Evolutionary conservation across 1,140 invertebrate genomes (phyloP).

Genomic region (Polypedilum vanderplanki): DNA sequence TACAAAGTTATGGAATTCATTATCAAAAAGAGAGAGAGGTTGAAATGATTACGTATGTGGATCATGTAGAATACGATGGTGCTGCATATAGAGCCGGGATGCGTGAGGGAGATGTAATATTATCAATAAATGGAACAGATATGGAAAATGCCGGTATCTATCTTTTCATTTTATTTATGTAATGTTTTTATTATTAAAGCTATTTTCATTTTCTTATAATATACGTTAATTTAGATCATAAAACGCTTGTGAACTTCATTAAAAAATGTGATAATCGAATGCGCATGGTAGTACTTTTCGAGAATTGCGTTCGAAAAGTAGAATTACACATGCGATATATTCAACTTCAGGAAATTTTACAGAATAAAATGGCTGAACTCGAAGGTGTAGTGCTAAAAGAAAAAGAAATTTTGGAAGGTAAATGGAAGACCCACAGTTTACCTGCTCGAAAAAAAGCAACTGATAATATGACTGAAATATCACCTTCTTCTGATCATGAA

Average conservation of each 20-base stretch:
- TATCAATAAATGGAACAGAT: conserved; percentile 88
- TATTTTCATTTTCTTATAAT: too few relatives aligned
- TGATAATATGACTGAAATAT: conserved; percentile 44
- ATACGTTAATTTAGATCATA: conserved; percentile 59
- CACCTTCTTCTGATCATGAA: conserved; percentile 42
- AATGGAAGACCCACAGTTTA: conserved; percentile 80
- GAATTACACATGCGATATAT: conserved; percentile 87
- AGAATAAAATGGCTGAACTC: conserved; percentile 78
- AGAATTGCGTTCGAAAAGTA: conserved; percentile 89
- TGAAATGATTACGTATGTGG: conserved; percentile 92
- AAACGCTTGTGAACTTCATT: conserved; percentile 82
- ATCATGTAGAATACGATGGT: conserved; percentile 88
- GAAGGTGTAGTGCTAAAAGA: conserved; percentile 76
- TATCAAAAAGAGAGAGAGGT: conserved; percentile 75
- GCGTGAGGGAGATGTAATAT: conserved; percentile 88
- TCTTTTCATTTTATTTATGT: too few relatives aligned
- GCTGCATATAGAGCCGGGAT: conserved; percentile 85
- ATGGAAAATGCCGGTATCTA: conserved; percentile 65
- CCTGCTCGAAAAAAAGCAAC: conserved; percentile 69
- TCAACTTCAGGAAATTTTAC: conserved; percentile 73
- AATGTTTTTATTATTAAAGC: too few relatives aligned
- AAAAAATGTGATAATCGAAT: conserved; percentile 83
- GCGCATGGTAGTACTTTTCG: conserved; percentile 91
- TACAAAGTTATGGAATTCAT: conserved; percentile 92
- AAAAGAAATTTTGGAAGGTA: conserved; percentile 70